phyloP scores from a whole-genome alignment of 2,113 vertebrate genomes.

The Odobenus rosmarus region DNA sequence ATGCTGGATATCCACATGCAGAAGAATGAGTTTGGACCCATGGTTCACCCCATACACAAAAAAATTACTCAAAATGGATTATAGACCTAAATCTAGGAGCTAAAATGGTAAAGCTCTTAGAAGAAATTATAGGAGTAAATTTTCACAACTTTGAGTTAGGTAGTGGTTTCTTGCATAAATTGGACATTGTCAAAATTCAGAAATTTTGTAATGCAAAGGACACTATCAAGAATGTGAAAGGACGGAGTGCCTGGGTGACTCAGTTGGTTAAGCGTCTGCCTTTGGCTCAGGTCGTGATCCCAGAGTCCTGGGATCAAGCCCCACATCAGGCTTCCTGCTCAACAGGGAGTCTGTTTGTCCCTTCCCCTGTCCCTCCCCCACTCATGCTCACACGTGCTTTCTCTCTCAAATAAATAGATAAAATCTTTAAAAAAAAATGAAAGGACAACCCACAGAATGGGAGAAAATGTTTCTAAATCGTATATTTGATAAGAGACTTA shows the following conservation, averaged over 20 bases:
- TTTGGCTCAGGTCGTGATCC: no score
- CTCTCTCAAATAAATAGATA: no score
- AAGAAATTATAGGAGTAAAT: slow-evolving; percentile 11
- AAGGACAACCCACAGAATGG: slow-evolving; percentile 1
- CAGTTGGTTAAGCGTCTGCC: no score
- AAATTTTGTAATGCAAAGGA: background rate
- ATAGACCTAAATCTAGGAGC: background rate
- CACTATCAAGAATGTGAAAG: background rate
- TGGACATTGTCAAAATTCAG: slow-evolving; percentile 29
- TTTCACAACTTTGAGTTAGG: background rate
- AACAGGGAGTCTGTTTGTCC: no score
- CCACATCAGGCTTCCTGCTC: no score
- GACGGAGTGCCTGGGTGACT: background rate
- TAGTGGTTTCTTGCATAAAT: slow-evolving; percentile 25
- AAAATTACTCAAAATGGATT: background rate
- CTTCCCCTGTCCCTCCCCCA: no score
- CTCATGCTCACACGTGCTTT: no score
- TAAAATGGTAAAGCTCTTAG: background rate
- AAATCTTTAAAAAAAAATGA: background rate
- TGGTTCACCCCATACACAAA: background rate
- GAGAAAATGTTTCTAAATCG: slow-evolving; percentile 6
- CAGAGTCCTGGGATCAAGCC: no score
- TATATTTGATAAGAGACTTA: background rate
- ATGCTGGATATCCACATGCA: background rate
- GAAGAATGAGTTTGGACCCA: background rate